Conservation (phyloP, 2,888 invertebrate genomes). For the Hecatera dysodea region DNA sequence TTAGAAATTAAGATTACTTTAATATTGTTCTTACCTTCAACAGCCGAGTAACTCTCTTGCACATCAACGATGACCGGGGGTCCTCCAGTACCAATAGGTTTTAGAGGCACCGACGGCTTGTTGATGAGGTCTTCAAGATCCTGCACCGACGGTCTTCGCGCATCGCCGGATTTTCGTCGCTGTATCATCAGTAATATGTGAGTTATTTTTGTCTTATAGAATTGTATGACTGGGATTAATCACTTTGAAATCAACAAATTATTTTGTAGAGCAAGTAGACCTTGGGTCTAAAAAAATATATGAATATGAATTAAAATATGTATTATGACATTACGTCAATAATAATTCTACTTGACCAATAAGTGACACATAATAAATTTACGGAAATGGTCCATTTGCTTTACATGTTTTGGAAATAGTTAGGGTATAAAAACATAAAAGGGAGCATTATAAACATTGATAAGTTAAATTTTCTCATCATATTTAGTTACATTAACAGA, state of each 20-base stretch:
- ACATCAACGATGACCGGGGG: conserved; percentile 98
- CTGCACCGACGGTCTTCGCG: conserved; percentile 96
- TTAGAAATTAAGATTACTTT: background rate
- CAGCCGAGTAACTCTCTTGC: conserved; percentile 98
- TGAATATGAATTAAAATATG: background rate
- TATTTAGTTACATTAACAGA: conserved; percentile 29
- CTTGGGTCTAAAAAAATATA: background rate
- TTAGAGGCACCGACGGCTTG: conserved; percentile 97
- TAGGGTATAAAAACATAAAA: conserved; percentile 25
- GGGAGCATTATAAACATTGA: conserved; percentile 45
- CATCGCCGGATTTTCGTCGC: conserved; percentile 97
- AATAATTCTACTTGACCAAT: background rate
- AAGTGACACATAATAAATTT: background rate
- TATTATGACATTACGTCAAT: background rate
- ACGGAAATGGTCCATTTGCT: conserved; percentile 22
- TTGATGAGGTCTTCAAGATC: conserved; percentile 97
- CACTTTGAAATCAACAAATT: conserved; percentile 72
- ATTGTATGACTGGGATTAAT: conserved; percentile 72
- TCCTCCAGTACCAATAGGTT: conserved; percentile 94
- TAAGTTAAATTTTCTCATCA: conserved; percentile 32
- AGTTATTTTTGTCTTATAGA: conserved; percentile 54
- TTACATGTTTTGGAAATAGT: conserved; percentile 25
- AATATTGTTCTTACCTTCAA: conserved; percentile 94
- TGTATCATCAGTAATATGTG: conserved; percentile 76
- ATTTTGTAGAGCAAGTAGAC: conserved; percentile 45